phyloP scores from a whole-genome alignment of 2,888 invertebrate genomes.

The Blera fallax region DNA sequence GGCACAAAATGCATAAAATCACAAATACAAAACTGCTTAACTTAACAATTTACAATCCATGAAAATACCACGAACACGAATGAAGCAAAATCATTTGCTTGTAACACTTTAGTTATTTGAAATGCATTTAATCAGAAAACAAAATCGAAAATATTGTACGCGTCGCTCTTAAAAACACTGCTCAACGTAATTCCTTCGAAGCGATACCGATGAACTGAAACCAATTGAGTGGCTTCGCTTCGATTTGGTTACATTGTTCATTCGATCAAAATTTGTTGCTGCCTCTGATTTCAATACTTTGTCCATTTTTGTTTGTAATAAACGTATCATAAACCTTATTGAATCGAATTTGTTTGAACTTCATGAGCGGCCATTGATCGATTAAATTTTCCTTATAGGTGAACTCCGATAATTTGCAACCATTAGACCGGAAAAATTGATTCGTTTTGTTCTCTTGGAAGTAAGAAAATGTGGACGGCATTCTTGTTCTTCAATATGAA shows the following conservation, averaged over 20 bases:
- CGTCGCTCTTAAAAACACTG: neutral
- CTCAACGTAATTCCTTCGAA: neutral
- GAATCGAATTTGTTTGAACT: slow-evolving; percentile 23
- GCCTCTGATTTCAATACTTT: neutral
- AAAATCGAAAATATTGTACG: neutral
- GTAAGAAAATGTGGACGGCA: neutral
- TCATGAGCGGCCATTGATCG: slow-evolving; percentile 5
- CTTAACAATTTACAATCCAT: no score
- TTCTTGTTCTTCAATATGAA: neutral
- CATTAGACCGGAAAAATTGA: slow-evolving; percentile 50
- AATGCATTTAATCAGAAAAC: neutral
- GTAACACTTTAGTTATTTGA: no score
- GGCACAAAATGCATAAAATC: no score
- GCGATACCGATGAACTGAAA: slow-evolving; percentile 24
- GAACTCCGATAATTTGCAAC: slow-evolving; percentile 1
- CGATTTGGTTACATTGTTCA: neutral
- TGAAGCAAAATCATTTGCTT: no score
- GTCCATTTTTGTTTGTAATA: slow-evolving; percentile 15
- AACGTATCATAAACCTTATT: neutral
- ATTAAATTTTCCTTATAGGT: slow-evolving; percentile 21
- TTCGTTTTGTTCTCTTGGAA: slow-evolving; percentile 1
- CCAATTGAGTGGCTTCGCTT: neutral
- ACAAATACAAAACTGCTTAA: no score
- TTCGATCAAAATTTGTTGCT: slow-evolving; percentile 2
- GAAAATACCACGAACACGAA: no score